phyloP scores from a whole-genome alignment of 2,797 vertebrate species.

The Ptychadena robeensis region DNA sequence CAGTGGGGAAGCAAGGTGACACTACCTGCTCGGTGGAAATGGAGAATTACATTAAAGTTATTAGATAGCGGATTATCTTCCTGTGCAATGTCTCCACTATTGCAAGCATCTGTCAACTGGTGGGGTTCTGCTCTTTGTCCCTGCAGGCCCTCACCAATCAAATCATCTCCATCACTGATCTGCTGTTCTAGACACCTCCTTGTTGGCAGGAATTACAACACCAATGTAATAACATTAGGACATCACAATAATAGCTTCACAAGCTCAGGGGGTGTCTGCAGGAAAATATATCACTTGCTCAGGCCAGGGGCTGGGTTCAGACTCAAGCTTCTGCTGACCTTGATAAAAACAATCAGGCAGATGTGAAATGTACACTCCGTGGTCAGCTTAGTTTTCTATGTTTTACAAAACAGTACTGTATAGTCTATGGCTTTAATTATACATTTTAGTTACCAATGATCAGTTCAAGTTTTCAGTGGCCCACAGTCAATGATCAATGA shows the following conservation, averaged over 20 bases:
- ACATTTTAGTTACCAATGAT: no score
- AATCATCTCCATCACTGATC: slow-evolving; percentile 53
- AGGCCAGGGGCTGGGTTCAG: not conserved
- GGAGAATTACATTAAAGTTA: slow-evolving; percentile 59
- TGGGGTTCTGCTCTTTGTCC: slow-evolving; percentile 35
- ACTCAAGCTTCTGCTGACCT: slow-evolving; percentile 30
- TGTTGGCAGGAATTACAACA: slow-evolving; percentile 51
- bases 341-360: slow-evolving; percentile 1
- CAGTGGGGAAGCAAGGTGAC: slow-evolving; percentile 58
- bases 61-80: slow-evolving; percentile 58
- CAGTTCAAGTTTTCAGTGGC: no score
- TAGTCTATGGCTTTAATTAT: no score
- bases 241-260: slow-evolving; percentile 39
- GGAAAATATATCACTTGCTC: slow-evolving; percentile 43
- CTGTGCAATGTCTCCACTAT: slow-evolving; percentile 44
- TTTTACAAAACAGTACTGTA: no score
- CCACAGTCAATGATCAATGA: no score
- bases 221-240: slow-evolving; percentile 48
- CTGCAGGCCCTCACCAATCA: slow-evolving; percentile 58
- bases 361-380: not conserved
- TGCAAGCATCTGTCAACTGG: slow-evolving; percentile 57
- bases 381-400: no score
- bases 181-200: slow-evolving; percentile 37
- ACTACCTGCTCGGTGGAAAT: slow-evolving; percentile 47
- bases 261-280: slow-evolving; percentile 29